Percentiles rank a stretch among this genome's conserved stretches.
Evolutionary conservation across 2,888 invertebrate genomes (phyloP).

Genomic region (Zygaena filipendulae): DNA sequence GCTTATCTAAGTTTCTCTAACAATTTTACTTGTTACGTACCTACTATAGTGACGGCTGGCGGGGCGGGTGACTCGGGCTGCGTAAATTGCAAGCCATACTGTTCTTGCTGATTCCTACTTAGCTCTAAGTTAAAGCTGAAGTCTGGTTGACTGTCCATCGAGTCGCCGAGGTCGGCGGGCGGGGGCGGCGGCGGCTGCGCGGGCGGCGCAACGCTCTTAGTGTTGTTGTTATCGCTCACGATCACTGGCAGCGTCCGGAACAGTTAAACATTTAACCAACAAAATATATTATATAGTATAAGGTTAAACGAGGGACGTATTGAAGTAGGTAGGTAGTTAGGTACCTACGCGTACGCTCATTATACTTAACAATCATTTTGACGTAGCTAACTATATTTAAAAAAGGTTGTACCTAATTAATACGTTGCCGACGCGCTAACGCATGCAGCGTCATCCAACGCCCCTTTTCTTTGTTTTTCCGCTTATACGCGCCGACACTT

Average conservation of each 20-base stretch:
- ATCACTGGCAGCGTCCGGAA: constrained; percentile 49
- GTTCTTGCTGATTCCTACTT: constrained; percentile 75
- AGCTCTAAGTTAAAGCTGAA: constrained; percentile 77
- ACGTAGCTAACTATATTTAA: too few species aligned
- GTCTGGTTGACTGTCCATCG: constrained; percentile 50
- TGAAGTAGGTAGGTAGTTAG: too few species aligned
- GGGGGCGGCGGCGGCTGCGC: constrained; percentile 65
- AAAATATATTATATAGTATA: not conserved
- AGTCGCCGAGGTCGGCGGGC: constrained; percentile 38
- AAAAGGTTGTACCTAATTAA: too few species aligned
- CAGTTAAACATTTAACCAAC: constrained; percentile 12
- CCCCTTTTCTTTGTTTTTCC: too few species aligned
- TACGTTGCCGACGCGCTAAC: too few species aligned
- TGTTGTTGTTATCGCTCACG: constrained; percentile 44
- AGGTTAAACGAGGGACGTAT: too few species aligned
- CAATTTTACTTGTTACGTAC: constrained; percentile 40
- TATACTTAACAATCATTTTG: too few species aligned
- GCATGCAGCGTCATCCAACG: too few species aligned
- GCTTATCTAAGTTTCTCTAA: too few species aligned
- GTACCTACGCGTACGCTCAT: too few species aligned
- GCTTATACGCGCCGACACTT: too few species aligned
- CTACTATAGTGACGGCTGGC: constrained; percentile 51
- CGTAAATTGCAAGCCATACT: constrained; percentile 78
- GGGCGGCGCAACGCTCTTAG: constrained; percentile 44
- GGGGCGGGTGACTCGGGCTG: constrained; percentile 20